Evolutionary conservation across 2,797 vertebrate genomes (phyloP).

Genomic region (Sebastes matsubarae): DNA sequence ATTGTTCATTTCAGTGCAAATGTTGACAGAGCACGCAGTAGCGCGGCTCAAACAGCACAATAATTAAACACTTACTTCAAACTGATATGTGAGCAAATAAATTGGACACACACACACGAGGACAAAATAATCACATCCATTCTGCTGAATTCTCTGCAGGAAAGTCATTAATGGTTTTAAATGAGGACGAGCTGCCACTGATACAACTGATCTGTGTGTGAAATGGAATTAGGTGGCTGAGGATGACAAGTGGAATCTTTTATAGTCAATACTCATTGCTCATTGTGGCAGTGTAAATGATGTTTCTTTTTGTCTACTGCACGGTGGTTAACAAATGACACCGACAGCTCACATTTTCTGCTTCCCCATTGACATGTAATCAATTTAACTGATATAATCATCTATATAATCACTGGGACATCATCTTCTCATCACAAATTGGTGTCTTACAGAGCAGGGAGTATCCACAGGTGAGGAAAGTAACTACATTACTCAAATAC

Average conservation of each 20-base stretch:
- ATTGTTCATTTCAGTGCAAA: slow-evolving; percentile 41
- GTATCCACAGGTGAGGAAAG: not conserved
- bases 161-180: slow-evolving; percentile 71
- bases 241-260: slow-evolving; percentile 72
- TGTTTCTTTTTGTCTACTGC: slow-evolving; percentile 41
- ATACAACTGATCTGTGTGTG: slow-evolving; percentile 67
- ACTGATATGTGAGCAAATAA: slow-evolving; percentile 52
- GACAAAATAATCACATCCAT: slow-evolving; percentile 59
- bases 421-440: slow-evolving; percentile 1
- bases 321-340: slow-evolving; percentile 56
- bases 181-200: slow-evolving; percentile 63
- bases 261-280: slow-evolving; percentile 62
- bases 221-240: slow-evolving; percentile 66
- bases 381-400: slow-evolving; percentile 45
- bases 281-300: slow-evolving; percentile 57
- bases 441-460: not conserved
- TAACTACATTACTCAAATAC: not conserved
- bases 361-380: slow-evolving; percentile 36
- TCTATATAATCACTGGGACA: slow-evolving; percentile 21
- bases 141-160: slow-evolving; percentile 56
- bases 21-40: slow-evolving; percentile 39
- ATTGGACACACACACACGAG: slow-evolving; percentile 24
- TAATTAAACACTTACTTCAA: slow-evolving; percentile 61
- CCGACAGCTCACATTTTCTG: slow-evolving; percentile 47
- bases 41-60: slow-evolving; percentile 36